Evolutionary conservation across 2,113 vertebrate genomes (phyloP), one percentile per base, ranked within the genome.

Genomic region (Rousettus leschenaultii): DNA sequence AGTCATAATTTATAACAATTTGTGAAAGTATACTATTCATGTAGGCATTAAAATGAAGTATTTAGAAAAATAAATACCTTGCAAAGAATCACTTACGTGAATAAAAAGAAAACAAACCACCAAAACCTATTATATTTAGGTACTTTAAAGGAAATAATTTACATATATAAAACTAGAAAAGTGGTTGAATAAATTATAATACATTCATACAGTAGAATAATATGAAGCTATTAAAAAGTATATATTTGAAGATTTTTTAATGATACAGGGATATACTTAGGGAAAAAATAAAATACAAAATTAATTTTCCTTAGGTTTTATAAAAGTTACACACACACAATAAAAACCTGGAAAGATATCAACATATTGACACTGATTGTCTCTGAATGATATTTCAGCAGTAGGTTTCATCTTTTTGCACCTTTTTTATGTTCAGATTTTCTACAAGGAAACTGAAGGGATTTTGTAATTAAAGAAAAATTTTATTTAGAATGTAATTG

Each of bases 41-140:
- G 4, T 59, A 65, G 61, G 73, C 45, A 78, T 78, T 73, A 84
- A 90, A 91, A 84, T 90, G 5, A 45, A 73, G 19, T 55, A 84
- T 71, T 84, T 95, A 87, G 55, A 95, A 93, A 96, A 91, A 73
- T 92, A 73, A 71, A 87, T 77, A 77, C 26, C 33, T 91, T 53
- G 15, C 24, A 83, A 70, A 86, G 7, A 16, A 45, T 82, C 28
- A 90, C 40, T 19, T 45, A 51, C 11, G 24, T 28, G 4, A 89
- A 86, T 92, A 71, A 86, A 88, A 94, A 92, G 40, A 86, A 88
- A 82, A 68, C 2, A 45, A 65, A 75, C 77, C 53, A 87, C 19
- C 35, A 89, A 89, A 95, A 61, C 35, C 30, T 38, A 71, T 79
- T 22, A 65, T 57, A n/a, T 48, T 63, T 77, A 63, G 33, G 6